These are phyloP conservation scores for Mimas tiliae DNA, from an alignment of 2,888 invertebrate genomes.

Conservation along the genomic window DNA sequence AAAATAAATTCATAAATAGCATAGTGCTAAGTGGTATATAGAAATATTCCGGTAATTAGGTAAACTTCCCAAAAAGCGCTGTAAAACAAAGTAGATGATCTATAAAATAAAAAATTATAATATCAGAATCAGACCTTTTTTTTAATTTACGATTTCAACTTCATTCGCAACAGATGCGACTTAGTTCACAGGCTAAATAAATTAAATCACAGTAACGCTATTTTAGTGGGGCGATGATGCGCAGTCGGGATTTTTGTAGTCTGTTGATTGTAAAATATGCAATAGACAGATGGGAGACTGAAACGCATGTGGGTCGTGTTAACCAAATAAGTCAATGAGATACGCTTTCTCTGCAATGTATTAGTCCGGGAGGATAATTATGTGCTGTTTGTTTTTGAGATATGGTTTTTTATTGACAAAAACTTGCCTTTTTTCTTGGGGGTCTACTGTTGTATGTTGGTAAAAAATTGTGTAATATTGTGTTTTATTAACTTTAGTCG, in stretches of 20 bases:
- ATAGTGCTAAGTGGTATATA: too few species aligned
- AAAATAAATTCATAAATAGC: too few species aligned
- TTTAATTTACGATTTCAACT: background rate
- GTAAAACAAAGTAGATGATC: background rate
- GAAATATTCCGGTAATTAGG: too few species aligned
- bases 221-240: constrained; percentile 54
- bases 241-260: constrained; percentile 57
- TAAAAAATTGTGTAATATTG: background rate
- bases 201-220: constrained; percentile 54
- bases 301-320: constrained; percentile 80
- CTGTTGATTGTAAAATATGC: constrained; percentile 67
- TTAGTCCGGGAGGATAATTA: constrained; percentile 66
- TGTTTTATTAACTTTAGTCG: background rate
- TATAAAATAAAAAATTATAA: background rate
- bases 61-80: too few species aligned
- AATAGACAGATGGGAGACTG: constrained; percentile 70
- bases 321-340: constrained; percentile 79
- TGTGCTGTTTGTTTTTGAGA: constrained; percentile 61
- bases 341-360: constrained; percentile 61
- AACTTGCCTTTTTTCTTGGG: constrained; percentile 12
- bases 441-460: constrained; percentile 5
- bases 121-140: background rate
- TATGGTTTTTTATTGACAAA: constrained; percentile 48
- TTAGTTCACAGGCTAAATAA: constrained; percentile 58
- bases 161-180: background rate